Base-by-base conservation (phyloP, 2,797 vertebrate species). In the Tragopan temminckii region DNA sequence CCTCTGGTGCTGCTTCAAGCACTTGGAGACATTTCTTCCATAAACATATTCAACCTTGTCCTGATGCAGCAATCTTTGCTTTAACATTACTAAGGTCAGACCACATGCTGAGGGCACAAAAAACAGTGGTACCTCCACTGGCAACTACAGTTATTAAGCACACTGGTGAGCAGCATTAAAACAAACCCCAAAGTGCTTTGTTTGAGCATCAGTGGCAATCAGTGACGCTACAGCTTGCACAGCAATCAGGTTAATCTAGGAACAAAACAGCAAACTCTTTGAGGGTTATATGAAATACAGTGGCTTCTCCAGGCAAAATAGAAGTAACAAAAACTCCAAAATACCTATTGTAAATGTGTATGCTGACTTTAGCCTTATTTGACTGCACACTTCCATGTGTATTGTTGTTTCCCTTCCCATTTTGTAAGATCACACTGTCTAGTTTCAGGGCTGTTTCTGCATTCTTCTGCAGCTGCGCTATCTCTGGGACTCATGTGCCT, bases 301-400 rank as follows among this genome's bases (percentile, higher is more conserved):
- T 29, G 16, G 18, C 33, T 70, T 42, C 69, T 55, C 46, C 33
- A 64, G 55, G 59, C n/a, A 80, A 85, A 66, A 50, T 5, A 62
- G 27, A 29, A 61, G 18, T 61, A 61, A 8, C 8, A 17, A 5
- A 69, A 46, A 17, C 48, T 72, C 50, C 25, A 58, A 75, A 87
- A 53, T 18, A 69, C 20, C 21, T 33, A 15, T 46, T 11, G 7
- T 53, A 79, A 66, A 29, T 52, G 11, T 17, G 20, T 42, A 11
- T 13, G 9, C 27, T 74, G 42, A 6, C 13, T 1, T 45, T 64
- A 45, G 36, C 36, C 9, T 45, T 45, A 25, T 35, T 16, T 64
- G 36, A 35, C 23, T 6, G 1, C 8, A 14, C 0, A 0, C 11
- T 78, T 77, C 1, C 42, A 2, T 38, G 13, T 19, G 29, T 35